Evolutionary conservation across 2,888 invertebrate species (phyloP).

Genomic region (Apoda limacodes): DNA sequence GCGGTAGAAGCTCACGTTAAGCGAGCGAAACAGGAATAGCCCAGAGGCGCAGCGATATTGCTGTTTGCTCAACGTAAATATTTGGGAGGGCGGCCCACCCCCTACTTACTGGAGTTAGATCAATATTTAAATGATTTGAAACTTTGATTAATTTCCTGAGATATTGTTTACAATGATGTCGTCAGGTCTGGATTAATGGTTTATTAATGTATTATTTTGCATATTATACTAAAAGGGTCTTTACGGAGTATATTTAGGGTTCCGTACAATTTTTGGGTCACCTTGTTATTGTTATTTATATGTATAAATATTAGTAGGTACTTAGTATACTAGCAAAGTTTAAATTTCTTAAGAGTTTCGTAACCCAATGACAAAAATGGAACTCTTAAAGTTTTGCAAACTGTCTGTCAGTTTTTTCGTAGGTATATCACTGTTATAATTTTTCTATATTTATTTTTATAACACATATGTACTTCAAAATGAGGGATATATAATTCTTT

Average conservation of each 20-base stretch:
- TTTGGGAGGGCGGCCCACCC: constrained; percentile 41
- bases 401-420: no score
- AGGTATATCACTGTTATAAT: no score
- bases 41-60: constrained; percentile 58
- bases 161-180: constrained; percentile 63
- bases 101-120: constrained; percentile 65
- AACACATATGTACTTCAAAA: no score
- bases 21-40: constrained; percentile 32
- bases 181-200: constrained; percentile 32
- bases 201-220: constrained; percentile 20
- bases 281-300: not conserved
- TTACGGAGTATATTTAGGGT: no score
- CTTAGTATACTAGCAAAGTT: no score
- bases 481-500: no score
- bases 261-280: constrained; percentile 3
- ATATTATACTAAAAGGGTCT: not conserved
- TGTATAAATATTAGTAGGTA: no score
- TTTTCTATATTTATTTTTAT: no score
- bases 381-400: no score
- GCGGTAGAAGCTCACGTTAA: no score
- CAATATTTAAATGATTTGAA: constrained; percentile 67
- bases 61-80: constrained; percentile 58
- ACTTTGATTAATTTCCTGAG: constrained; percentile 67
- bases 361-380: no score
- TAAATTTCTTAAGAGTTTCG: no score